Base-by-base conservation (phyloP, 1,140 invertebrate species). In the Bombus breviceps region DNA sequence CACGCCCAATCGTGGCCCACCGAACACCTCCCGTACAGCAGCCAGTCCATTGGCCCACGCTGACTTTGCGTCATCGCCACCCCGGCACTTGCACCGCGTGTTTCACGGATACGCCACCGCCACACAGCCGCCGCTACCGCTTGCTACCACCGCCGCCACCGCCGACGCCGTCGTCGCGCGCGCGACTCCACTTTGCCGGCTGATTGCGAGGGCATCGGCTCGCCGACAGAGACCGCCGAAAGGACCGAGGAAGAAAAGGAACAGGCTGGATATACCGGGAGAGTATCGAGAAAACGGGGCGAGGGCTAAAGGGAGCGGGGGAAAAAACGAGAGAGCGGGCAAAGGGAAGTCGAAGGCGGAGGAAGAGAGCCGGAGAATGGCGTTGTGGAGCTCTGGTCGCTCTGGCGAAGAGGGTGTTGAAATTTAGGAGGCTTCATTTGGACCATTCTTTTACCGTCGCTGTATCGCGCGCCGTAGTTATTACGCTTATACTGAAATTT, bases 351-450 rank as follows among this genome's bases (percentile, higher is more conserved):
- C 75, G 75, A 64, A 69, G 69, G 69, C 72, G 72, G 77, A 85
- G 82, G 69, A 71, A 41, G 74, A 81, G 53, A 5, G 47, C 39
- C 77, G 81, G 59, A 66, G 66, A 74, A 59, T 57, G 79, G 76
- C 41, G 57, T 53, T 37, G 47, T n/a, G 59, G 28, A 47, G 25
- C 69, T n/a, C n/a, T 75, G 59, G 73, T 71, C 75, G 69, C 73
- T 68, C 34, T 62, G 71, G 75, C 87, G 88, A 91, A 90, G 90
- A 92, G 92, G 91, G 90, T 93, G 93, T 93, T 93, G 91, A 93
- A 94, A 94, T 93, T 94, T 93, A 93, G 91, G 93, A 94, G 92
- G 92, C 94, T 94, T 94, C 94, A 94, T 94, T 95, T 94, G 90
- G 79, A 87, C 93, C 88, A 94, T 94, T 94, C 94, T 94, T 94